Conservation (phyloP, 2,113 vertebrate species). For the Lontra canadensis region DNA sequence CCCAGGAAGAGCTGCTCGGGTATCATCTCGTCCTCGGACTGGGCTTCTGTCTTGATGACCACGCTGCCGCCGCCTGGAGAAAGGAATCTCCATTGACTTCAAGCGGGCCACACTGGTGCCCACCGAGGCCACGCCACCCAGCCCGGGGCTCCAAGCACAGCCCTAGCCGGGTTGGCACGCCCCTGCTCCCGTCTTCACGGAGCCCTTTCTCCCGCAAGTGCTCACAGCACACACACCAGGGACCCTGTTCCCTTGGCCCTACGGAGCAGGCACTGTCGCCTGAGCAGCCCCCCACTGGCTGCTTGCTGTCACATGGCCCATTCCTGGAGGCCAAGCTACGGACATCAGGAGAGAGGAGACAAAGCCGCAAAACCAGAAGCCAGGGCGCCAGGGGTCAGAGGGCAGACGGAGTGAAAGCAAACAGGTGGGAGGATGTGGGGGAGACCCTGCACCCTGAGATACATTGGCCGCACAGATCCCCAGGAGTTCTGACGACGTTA, state of each 20-base stretch:
- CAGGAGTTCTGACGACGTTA: background rate
- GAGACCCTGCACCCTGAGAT: background rate
- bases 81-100: background rate
- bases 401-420: background rate
- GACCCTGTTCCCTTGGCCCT: background rate
- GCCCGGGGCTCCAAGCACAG: too few relatives aligned
- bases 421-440: background rate
- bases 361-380: background rate
- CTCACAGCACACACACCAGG: background rate
- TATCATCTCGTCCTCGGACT: background rate
- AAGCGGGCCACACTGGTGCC: rapidly evolving
- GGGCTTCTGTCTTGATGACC: conserved; percentile 66
- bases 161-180: background rate
- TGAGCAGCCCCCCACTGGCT: background rate
- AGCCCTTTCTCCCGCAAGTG: background rate
- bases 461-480: background rate
- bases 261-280: background rate
- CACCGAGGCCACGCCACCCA: rapidly evolving
- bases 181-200: background rate
- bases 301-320: background rate
- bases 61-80: conserved; percentile 31
- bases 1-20: background rate
- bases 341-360: background rate
- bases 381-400: too few relatives aligned
- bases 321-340: background rate